phyloP scores from a whole-genome alignment of 2,888 invertebrate species.

The Taphrorychus bicolor region DNA sequence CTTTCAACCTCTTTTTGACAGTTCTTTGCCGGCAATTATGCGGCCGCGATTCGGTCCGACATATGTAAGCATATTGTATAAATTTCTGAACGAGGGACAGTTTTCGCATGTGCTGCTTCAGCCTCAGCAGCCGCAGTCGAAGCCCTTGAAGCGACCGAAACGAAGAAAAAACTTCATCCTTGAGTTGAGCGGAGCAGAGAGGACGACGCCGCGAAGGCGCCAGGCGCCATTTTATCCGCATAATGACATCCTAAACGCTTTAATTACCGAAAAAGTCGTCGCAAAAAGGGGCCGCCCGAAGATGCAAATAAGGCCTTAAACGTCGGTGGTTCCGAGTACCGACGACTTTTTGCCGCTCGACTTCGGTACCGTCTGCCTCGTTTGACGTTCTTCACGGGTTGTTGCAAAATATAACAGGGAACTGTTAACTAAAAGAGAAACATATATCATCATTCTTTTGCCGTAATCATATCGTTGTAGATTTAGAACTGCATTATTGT shows the following conservation, averaged over 20 bases:
- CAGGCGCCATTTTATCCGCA: conserved; percentile 40
- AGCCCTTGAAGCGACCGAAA: not conserved
- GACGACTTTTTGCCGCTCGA: conserved; percentile 29
- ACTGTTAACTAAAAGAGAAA: conserved; percentile 14
- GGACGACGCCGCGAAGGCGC: conserved; percentile 29
- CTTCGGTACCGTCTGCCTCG: conserved; percentile 21
- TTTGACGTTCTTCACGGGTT: conserved; percentile 39
- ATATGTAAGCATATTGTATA: conserved; percentile 23
- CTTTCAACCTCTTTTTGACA: conserved; percentile 30
- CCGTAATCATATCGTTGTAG: too few relatives aligned
- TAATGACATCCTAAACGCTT: conserved; percentile 35
- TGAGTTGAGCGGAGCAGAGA: not conserved
- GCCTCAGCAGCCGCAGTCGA: not conserved
- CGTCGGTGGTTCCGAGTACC: conserved; percentile 19
- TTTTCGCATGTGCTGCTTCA: too few relatives aligned
- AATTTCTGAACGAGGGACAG: conserved; percentile 3
- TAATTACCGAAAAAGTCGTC: conserved; percentile 41
- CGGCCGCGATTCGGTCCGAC: conserved; percentile 18
- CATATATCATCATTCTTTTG: not conserved
- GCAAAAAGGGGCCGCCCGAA: conserved; percentile 35
- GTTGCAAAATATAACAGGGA: conserved; percentile 39
- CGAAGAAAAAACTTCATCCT: not conserved
- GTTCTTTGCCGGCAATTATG: conserved; percentile 37
- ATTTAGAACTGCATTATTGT: too few relatives aligned
- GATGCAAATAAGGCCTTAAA: conserved; percentile 36